Evolutionary conservation across 2,888 invertebrate species (phyloP).

Genomic region (Chamaedrilus cognettii): DNA sequence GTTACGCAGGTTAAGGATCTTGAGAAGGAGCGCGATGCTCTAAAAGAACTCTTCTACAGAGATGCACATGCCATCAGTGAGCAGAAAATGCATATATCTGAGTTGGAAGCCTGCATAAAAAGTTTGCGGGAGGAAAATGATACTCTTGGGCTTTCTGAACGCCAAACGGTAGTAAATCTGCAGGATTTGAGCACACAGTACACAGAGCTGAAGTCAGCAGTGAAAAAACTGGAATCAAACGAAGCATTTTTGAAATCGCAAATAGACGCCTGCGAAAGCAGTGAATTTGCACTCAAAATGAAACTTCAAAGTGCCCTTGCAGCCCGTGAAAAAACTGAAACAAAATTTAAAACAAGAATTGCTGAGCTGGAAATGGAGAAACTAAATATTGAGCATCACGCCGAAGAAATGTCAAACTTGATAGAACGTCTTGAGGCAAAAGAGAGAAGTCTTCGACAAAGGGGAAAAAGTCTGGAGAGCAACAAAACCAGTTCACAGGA

Average conservation of each 20-base stretch:
- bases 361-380: neutral
- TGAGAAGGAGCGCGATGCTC: neutral
- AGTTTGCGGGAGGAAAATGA: neutral
- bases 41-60: neutral
- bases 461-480: neutral
- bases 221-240: neutral
- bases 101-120: neutral
- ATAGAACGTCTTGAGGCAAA: neutral
- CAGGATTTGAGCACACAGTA: neutral
- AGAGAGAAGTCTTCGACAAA: neutral
- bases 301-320: neutral
- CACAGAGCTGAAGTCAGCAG: neutral
- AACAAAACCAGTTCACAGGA: neutral
- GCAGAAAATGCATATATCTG: neutral
- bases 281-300: neutral
- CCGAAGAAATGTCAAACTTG: neutral
- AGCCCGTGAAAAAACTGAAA: neutral
- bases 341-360: neutral
- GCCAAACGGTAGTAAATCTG: neutral
- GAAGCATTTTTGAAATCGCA: neutral
- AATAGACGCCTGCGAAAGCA: neutral
- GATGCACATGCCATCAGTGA: neutral
- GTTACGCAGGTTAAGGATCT: neutral
- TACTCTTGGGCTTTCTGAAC: neutral
- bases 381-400: neutral